Conservation (phyloP, 1,140 invertebrate genomes). For the Harlomillsia oculata region DNA sequence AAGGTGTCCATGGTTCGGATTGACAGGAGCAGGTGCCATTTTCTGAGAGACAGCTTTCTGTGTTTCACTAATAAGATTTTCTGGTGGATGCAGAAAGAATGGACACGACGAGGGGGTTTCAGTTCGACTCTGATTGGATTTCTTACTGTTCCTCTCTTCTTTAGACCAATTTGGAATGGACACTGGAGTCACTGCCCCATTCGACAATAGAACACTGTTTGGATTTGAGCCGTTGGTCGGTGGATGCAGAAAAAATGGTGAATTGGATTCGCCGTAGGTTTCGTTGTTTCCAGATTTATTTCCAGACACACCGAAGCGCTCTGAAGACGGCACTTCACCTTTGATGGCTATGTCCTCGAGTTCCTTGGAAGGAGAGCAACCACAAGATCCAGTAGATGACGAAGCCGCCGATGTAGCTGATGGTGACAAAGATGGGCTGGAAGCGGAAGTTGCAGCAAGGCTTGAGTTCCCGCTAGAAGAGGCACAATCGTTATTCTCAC, state of each 20-base stretch:
- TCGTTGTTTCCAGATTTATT: too few species aligned
- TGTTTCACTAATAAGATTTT: constrained; percentile 16
- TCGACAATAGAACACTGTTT: too few species aligned
- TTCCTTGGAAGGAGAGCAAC: constrained; percentile 12
- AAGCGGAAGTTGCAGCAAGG: constrained; percentile 17
- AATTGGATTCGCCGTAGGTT: too few species aligned
- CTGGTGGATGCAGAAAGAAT: constrained; percentile 29
- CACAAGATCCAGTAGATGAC: constrained; percentile 14
- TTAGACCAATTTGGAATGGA: not conserved
- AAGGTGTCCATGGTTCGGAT: constrained; percentile 21
- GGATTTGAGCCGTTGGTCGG: not conserved
- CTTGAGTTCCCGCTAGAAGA: constrained; percentile 33
- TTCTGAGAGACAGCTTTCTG: constrained; percentile 7
- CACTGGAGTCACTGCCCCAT: too few species aligned
- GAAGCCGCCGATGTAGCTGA: constrained; percentile 14
- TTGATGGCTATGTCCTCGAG: too few species aligned
- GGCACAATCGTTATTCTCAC: constrained; percentile 25
- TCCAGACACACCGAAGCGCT: too few species aligned
- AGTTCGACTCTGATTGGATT: not conserved
- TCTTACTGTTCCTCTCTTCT: not conserved
- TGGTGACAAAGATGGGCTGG: constrained; percentile 19
- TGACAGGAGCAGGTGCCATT: constrained; percentile 26
- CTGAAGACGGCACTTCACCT: too few species aligned
- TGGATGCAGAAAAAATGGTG: constrained; percentile 21
- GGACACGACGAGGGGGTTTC: constrained; percentile 5